Evolutionary conservation across 2,797 vertebrate genomes (phyloP), one percentile per base, ranked within the genome.

Genomic region (Gouania willdenowi): DNA sequence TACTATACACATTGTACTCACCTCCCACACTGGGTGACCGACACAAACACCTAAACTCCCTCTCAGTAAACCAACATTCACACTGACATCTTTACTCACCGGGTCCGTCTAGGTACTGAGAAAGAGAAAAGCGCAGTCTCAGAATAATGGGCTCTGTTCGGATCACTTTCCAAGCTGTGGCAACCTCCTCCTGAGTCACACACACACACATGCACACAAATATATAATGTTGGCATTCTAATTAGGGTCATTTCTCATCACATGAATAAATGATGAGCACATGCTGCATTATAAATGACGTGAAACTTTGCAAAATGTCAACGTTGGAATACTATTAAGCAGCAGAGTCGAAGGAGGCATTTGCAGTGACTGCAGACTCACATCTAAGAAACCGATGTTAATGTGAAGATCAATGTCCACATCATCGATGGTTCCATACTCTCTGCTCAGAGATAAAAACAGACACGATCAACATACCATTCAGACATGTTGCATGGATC

Each of bases 121-220:
- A 99, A 46, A 99, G 93, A 73, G 95, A 99, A 88, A 99, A 99
- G 56, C 94, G 91, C 41, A 99, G 87, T 75, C 96, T 91, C 61
- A 99, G 87, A 58, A 98, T 87, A 50, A 99, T 94, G 60, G 96
- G 95, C 79, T 99, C 95, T 25, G 94, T 94, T 77, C 95, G 91
- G 72, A 98, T 93, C 72, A 99, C 95, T 88, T 99, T 99, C 96
- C 96, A 99, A 3, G 96, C 95, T 15, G 94, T 98, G 0, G 96
- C 94, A 77, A 99, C 94, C 85, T 99, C 95, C 89, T 99, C 96
- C 96, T 99, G 76, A 58, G 36, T 70, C 65, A 66, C 46, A 73
- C 39, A 60, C 13, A 59, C 42, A 71, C 64, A 75, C 52, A 58
- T 26, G 60, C 44, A 72, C 60, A 75, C 46, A 72, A 40, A 72